A percentile compares a stretch with the other conserved stretches of the same genome.
phyloP scores from a whole-genome alignment of 2,797 vertebrate species.

The Eidolon dupreanum region DNA sequence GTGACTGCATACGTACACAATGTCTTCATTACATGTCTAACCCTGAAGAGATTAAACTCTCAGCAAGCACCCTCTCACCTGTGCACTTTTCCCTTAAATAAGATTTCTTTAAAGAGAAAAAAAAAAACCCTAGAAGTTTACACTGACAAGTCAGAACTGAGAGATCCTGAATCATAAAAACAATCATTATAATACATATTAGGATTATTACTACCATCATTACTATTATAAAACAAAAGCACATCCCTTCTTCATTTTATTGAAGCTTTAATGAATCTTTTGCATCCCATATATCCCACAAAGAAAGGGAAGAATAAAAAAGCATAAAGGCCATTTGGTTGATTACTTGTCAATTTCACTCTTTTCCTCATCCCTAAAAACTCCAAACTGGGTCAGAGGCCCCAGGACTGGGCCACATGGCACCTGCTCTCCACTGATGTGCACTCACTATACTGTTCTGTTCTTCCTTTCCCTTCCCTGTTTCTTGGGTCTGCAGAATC shows the following conservation, averaged over 20 bases:
- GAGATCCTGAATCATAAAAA: background rate
- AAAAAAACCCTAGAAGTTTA: background rate
- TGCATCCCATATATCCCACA: background rate
- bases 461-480: background rate
- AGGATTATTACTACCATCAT: background rate
- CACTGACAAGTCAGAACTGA: background rate
- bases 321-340: background rate
- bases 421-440: background rate
- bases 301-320: background rate
- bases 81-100: background rate
- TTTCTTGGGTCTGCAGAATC: background rate
- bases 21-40: background rate
- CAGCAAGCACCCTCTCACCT: background rate
- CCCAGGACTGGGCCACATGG: background rate
- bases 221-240: background rate
- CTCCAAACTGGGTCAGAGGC: background rate
- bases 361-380: background rate
- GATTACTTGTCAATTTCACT: background rate
- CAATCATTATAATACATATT: background rate
- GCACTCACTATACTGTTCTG: accelerated
- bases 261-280: background rate
- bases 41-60: background rate
- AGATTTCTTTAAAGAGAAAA: background rate
- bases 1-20: background rate
- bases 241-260: background rate